Conservation (phyloP, 2,113 vertebrate genomes). For the Periophthalmodon schlosseri region DNA sequence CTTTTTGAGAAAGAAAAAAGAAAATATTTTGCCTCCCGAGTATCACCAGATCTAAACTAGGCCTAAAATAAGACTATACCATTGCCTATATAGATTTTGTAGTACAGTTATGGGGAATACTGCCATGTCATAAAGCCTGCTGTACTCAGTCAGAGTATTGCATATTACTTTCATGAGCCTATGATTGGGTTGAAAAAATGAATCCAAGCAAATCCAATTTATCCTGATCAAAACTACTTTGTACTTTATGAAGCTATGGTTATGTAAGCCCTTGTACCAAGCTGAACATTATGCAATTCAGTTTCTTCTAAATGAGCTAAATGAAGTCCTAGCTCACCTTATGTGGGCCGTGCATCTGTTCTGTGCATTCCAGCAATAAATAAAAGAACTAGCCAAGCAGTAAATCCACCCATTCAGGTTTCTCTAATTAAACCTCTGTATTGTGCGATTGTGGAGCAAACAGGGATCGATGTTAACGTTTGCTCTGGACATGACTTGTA, state of each 20-base stretch:
- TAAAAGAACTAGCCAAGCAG: constrained; percentile 15
- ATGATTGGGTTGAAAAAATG: constrained; percentile 20
- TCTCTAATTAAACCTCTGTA: constrained; percentile 32
- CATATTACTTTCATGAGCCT: constrained; percentile 39
- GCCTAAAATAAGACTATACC: too few species aligned
- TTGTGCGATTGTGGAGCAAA: constrained; percentile 19
- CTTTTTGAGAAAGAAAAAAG: too few species aligned
- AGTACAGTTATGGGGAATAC: not conserved
- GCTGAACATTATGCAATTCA: constrained; percentile 27
- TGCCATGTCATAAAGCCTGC: not conserved
- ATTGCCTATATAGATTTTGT: not conserved
- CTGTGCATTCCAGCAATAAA: constrained; percentile 20
- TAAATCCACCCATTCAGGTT: constrained; percentile 38
- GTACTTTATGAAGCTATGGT: constrained; percentile 15
- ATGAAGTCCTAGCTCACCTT: constrained; percentile 8
- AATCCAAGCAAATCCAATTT: constrained; percentile 37
- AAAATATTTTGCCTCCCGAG: too few species aligned
- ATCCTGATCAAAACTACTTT: constrained; percentile 27
- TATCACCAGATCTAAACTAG: too few species aligned
- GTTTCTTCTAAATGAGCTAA: constrained; percentile 29
- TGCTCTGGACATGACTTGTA: constrained; percentile 15
- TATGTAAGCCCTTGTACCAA: not conserved
- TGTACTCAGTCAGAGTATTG: constrained; percentile 9
- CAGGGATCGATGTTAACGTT: constrained; percentile 39
- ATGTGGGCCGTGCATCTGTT: constrained; percentile 1